Percentiles rank a stretch among this genome's conserved stretches.
Evolutionary conservation across 2,113 vertebrate genomes (phyloP).

Genomic region (Sceloporus undulatus): DNA sequence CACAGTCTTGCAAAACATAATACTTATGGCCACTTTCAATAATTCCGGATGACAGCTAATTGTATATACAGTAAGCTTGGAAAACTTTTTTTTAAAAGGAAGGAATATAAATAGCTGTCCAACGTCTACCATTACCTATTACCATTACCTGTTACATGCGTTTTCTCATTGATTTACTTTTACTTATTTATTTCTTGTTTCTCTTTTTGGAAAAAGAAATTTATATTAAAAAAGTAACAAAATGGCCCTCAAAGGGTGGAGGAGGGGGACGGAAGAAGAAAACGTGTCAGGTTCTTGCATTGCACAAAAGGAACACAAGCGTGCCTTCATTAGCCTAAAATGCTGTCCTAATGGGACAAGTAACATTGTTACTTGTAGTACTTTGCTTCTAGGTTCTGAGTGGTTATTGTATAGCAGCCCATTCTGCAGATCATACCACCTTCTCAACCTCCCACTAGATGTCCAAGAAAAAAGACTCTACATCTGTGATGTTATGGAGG

Average conservation of each 20-base stretch:
- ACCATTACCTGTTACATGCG: no score
- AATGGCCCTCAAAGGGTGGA: neutral
- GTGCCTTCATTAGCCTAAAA: no score
- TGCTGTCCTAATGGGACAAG: no score
- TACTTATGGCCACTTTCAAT: conserved; percentile 31
- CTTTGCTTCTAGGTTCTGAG: neutral
- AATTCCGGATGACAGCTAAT: neutral
- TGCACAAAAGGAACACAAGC: no score
- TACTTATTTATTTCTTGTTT: neutral
- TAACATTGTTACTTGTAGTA: no score
- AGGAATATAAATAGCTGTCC: neutral
- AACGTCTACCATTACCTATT: neutral
- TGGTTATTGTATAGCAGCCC: neutral
- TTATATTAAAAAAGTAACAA: neutral
- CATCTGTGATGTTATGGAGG: neutral
- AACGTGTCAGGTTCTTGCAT: no score
- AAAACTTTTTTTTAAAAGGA: neutral
- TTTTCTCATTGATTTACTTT: neutral
- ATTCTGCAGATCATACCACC: neutral
- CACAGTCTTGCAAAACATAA: conserved; percentile 29
- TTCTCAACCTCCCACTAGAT: neutral
- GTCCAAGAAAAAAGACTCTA: neutral
- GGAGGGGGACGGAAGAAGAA: no score
- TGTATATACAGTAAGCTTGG: neutral
- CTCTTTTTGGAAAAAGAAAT: neutral